These are phyloP conservation scores for Pollachius pollachius DNA, from an alignment of 2,113 vertebrate genomes.

Conservation along the genomic window DNA sequence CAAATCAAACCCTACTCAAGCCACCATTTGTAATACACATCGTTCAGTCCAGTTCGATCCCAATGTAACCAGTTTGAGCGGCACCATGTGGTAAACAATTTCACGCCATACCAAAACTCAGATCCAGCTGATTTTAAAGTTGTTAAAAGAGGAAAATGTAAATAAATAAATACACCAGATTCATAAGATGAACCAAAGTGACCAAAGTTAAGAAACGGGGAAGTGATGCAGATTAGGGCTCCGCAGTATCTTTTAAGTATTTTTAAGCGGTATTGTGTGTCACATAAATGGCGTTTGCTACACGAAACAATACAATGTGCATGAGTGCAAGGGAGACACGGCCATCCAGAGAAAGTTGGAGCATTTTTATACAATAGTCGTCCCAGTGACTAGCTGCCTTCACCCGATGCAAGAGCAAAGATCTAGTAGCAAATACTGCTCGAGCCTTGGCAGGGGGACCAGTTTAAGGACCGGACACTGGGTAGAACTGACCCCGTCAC, in stretches of 20 bases:
- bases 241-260: too few relatives aligned
- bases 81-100: constrained; percentile 14
- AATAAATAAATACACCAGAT: constrained; percentile 40
- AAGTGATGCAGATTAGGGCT: neutral
- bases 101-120: constrained; percentile 27
- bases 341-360: too few relatives aligned
- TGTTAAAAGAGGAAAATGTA: constrained; percentile 36
- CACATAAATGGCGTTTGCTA: too few relatives aligned
- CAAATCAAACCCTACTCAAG: constrained; percentile 1
- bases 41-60: constrained; percentile 38
- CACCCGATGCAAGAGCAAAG: too few relatives aligned
- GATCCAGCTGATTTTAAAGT: constrained; percentile 34
- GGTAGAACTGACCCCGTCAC: constrained; percentile 30
- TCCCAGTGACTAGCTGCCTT: too few relatives aligned
- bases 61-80: constrained; percentile 13
- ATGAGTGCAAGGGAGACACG: too few relatives aligned
- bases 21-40: constrained; percentile 11
- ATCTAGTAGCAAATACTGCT: too few relatives aligned
- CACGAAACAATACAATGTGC: too few relatives aligned
- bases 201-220: neutral
- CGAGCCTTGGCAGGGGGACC: neutral
- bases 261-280: too few relatives aligned
- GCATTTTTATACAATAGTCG: too few relatives aligned
- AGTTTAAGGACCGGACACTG: neutral
- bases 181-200: neutral